phyloP scores from a whole-genome alignment of 2,113 vertebrate genomes.

The Nipponia nippon region DNA sequence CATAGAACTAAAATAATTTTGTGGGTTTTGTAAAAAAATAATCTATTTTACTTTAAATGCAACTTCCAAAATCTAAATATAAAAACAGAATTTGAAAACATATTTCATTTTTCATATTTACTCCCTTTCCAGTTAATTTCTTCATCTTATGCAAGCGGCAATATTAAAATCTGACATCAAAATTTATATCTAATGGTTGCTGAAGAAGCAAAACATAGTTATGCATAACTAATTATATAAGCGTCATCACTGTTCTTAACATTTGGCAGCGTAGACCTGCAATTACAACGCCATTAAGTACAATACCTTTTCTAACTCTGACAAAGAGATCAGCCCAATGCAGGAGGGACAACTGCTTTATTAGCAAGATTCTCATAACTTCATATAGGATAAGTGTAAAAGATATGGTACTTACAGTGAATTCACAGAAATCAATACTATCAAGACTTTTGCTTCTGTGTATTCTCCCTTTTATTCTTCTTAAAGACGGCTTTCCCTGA shows the following conservation, averaged over 20 bases:
- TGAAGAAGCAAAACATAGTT: not conserved
- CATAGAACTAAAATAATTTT: not conserved
- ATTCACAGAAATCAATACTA: slow-evolving; percentile 92
- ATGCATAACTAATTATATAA: not conserved
- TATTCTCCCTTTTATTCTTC: slow-evolving; percentile 94
- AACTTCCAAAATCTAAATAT: not conserved
- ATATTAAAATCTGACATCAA: not conserved
- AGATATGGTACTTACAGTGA: slow-evolving; percentile 83
- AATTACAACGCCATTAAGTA: not conserved
- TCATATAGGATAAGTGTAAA: not conserved
- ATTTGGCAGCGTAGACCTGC: not conserved
- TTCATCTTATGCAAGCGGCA: not conserved
- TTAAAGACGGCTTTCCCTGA: slow-evolving; percentile 93
- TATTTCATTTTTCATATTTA: not conserved
- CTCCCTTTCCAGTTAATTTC: not conserved
- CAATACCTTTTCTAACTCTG: not conserved
- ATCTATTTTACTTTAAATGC: not conserved
- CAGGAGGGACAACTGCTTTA: not conserved
- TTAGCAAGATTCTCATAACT: not conserved
- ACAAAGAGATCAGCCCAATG: not conserved
- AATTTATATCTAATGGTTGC: not conserved
- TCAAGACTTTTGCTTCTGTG: slow-evolving; percentile 95
- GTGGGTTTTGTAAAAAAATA: not conserved
- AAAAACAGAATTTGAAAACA: not conserved
- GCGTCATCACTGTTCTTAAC: not conserved